Base-by-base conservation (phyloP, 2,888 invertebrate genomes). In the Girardia tigrina region DNA sequence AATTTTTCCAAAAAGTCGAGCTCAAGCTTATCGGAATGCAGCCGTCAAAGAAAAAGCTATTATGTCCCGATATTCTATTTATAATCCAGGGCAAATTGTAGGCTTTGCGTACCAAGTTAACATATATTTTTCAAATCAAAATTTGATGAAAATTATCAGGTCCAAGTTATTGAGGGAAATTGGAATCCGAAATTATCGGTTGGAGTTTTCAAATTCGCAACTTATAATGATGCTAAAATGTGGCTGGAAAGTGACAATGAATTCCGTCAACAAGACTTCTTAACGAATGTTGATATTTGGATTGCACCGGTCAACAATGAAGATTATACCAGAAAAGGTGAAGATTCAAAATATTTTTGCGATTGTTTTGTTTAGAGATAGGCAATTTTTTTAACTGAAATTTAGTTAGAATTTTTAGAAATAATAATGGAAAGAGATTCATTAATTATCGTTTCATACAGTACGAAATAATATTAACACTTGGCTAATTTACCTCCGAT, bases 241-340 rank as follows among this genome's bases (percentile, higher is more conserved):
- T 56, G 56, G 56, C 56, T 56, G n/a, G 56, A 56, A n/a, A 56
- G 56, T n/a, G 56, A 56, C 56, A 56, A 56, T 56, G 56, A 56
- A 56, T 56, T 56, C 56, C 56, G 56, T 56, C 56, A 56, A n/a
- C 56, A 56, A 56, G 56, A 56, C 23, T 56, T 56, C 23, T 23
- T 56, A 56, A 56, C 56, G 20, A 56, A 56, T 56, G 56, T 56
- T 56, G 56, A 56, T 56, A 56, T 56, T 8, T 56, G 56, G 56
- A 56, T 56, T 8, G 56, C 56, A 56, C 56, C 56, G 23, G 23
- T 56, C 23, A 56, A 20, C 23, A 56, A 56, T 56, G 56, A 56
- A 56, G 56, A 56, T 56, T 56, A 20, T 6, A 56, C 56, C 23
- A 56, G 56, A 56, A 56, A 56, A 56, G 56, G 56, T 56, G 23